Conservation (phyloP, 2,888 invertebrate genomes). For the Chydorus sphaericus region DNA sequence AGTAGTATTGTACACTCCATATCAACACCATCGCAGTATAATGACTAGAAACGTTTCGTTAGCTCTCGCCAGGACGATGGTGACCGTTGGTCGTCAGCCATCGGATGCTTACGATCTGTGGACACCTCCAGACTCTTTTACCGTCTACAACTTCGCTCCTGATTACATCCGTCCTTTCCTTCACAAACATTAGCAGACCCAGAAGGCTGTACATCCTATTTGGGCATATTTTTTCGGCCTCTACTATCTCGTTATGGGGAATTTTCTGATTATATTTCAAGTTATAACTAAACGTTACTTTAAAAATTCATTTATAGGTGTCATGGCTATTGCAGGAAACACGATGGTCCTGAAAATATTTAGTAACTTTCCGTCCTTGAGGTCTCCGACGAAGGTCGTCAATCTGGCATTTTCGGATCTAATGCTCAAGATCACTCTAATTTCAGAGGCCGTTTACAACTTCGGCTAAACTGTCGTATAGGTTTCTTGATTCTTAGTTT, state of each 20-base stretch:
- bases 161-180: slow-evolving; percentile 15
- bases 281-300: neutral
- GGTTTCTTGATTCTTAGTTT: no score
- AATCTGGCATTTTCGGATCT: slow-evolving; percentile 27
- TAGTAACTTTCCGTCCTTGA: slow-evolving; percentile 16
- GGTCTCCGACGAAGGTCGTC: slow-evolving; percentile 27
- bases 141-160: slow-evolving; percentile 13
- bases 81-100: no score
- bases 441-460: slow-evolving; percentile 11
- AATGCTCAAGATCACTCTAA: slow-evolving; percentile 24
- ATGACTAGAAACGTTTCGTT: no score
- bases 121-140: slow-evolving; percentile 14
- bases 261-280: neutral
- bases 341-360: slow-evolving; percentile 9
- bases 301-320: neutral
- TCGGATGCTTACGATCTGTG: no score
- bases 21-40: no score
- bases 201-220: slow-evolving; percentile 19
- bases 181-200: slow-evolving; percentile 20
- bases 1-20: no score
- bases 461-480: no score
- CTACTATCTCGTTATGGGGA: slow-evolving; percentile 18
- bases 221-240: slow-evolving; percentile 20
- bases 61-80: no score
- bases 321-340: slow-evolving; percentile 9